Evolutionary conservation across 92 coral and sea anemone genomes (phyloP).

Genomic region (Nematostella vectensis): DNA sequence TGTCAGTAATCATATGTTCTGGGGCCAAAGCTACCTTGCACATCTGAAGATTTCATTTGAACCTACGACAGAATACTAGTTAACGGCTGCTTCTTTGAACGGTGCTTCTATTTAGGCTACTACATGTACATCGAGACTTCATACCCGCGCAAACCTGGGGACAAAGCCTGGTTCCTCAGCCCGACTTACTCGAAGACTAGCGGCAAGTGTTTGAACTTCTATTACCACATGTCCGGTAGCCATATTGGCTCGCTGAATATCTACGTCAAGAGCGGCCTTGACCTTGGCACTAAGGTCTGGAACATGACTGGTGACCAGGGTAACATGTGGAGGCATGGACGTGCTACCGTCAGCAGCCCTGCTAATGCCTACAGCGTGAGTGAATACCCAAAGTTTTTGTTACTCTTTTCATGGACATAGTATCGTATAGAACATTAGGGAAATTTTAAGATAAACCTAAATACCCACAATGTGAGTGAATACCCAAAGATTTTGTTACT

Average conservation of each 20-base stretch:
- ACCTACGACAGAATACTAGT: too few relatives aligned
- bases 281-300: conserved; percentile 67
- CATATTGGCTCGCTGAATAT: conserved; percentile 73
- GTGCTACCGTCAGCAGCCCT: conserved; percentile 46
- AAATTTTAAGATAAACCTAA: too few relatives aligned
- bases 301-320: conserved; percentile 94
- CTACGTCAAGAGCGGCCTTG: conserved; percentile 40
- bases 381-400: too few relatives aligned
- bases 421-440: too few relatives aligned
- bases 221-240: conserved; percentile 84
- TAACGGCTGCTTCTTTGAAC: too few relatives aligned
- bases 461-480: too few relatives aligned
- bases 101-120: conserved; percentile 76
- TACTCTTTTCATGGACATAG: too few relatives aligned
- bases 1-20: too few relatives aligned
- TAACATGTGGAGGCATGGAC: conserved; percentile 71
- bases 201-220: conserved; percentile 92
- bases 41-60: too few relatives aligned
- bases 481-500: too few relatives aligned
- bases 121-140: conserved; percentile 94
- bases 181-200: conserved; percentile 47
- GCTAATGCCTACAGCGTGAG: conserved; percentile 1
- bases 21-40: too few relatives aligned
- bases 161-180: conserved; percentile 69
- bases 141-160: conserved; percentile 56